Evolutionary conservation across 2,113 vertebrate genomes (phyloP).

Genomic region (Epinephelus moara): DNA sequence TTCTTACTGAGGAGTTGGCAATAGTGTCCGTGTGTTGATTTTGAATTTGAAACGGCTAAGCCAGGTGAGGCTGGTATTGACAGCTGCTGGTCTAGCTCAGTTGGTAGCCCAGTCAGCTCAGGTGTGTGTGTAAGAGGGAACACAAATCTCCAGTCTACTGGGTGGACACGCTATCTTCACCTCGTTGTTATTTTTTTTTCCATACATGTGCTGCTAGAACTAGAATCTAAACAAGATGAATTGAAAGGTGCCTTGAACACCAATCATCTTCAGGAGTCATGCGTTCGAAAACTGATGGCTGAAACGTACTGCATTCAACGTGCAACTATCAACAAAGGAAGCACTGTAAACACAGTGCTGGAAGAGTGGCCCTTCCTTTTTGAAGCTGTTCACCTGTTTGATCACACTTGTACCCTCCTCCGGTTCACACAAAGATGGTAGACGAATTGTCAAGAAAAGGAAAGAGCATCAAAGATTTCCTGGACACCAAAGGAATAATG

Average conservation of each 20-base stretch:
- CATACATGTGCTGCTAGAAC: too few species aligned
- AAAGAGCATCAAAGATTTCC: slow-evolving; percentile 33
- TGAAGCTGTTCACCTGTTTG: slow-evolving; percentile 43
- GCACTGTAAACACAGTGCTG: neutral
- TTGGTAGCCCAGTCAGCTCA: too few species aligned
- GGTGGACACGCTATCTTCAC: too few species aligned
- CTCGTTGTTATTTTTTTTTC: too few species aligned
- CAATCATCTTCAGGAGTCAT: slow-evolving; percentile 13
- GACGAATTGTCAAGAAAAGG: slow-evolving; percentile 36
- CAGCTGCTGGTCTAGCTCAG: too few species aligned
- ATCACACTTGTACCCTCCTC: slow-evolving; percentile 23
- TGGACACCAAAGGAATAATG: slow-evolving; percentile 5
- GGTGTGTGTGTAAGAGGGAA: too few species aligned
- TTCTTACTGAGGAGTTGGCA: too few species aligned
- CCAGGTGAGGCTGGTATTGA: too few species aligned
- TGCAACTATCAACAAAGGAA: slow-evolving; percentile 27
- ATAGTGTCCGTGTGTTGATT: too few species aligned
- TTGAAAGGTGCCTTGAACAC: neutral
- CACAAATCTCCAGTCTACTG: too few species aligned
- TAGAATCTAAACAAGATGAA: neutral
- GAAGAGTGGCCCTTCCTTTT: slow-evolving; percentile 26
- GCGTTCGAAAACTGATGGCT: slow-evolving; percentile 1
- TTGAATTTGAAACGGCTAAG: too few species aligned
- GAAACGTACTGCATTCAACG: slow-evolving; percentile 14
- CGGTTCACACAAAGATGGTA: slow-evolving; percentile 34